These are phyloP conservation scores for Sclerurus mexicanus DNA, from an alignment of 2,113 vertebrate genomes.

Conservation along the genomic window DNA sequence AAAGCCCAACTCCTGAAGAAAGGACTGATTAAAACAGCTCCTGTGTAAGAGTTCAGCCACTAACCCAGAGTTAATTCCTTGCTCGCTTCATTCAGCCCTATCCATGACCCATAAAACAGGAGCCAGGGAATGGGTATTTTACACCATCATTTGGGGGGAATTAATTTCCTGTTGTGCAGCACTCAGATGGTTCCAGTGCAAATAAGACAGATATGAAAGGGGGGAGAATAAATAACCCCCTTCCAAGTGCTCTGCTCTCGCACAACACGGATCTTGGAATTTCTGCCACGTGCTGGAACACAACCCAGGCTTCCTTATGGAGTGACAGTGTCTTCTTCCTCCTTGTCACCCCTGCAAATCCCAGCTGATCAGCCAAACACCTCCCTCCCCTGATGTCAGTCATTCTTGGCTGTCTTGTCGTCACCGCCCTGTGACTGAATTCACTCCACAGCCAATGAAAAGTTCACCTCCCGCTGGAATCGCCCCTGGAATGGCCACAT, in stretches of 20 bases:
- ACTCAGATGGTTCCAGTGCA: not conserved
- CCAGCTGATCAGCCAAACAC: not conserved
- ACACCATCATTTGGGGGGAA: not conserved
- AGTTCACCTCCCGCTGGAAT: not conserved
- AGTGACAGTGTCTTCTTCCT: not conserved
- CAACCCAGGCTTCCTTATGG: not conserved
- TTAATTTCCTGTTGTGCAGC: not conserved
- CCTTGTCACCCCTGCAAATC: not conserved
- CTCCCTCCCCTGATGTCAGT: not conserved
- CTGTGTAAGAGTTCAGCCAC: not conserved
- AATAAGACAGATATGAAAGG: not conserved
- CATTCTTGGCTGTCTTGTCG: rapidly evolving
- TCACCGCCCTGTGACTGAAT: not conserved
- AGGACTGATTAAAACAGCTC: not conserved
- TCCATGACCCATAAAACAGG: not conserved
- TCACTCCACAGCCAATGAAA: rapidly evolving
- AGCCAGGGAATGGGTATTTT: not conserved
- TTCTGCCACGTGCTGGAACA: not conserved
- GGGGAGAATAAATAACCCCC: not conserved
- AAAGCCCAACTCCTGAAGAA: not conserved
- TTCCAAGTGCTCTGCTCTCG: not conserved
- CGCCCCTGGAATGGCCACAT: not conserved
- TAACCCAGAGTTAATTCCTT: not conserved
- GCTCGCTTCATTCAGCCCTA: not conserved
- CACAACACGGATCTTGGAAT: too few relatives aligned